Evolutionary conservation across 2,113 vertebrate species (phyloP).

Genomic region (Austrofundulus limnaeus): DNA sequence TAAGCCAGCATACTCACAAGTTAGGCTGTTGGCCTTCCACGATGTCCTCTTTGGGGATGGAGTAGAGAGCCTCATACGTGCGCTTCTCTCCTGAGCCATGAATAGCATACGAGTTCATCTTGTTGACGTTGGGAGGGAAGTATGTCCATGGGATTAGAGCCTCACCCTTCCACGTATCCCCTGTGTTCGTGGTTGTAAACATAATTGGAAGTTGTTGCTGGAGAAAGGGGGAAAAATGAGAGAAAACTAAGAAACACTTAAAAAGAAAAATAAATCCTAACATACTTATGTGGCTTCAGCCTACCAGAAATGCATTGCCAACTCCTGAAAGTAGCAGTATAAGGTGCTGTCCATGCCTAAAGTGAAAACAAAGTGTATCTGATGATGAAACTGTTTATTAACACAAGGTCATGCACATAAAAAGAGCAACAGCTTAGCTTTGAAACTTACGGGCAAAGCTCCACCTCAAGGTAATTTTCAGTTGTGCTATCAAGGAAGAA

Average conservation of each 20-base stretch:
- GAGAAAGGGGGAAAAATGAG: constrained; percentile 19
- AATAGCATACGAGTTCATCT: constrained; percentile 81
- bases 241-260: not conserved
- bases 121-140: constrained; percentile 78
- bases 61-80: constrained; percentile 76
- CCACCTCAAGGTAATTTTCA: constrained; percentile 90
- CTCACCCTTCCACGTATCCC: constrained; percentile 68
- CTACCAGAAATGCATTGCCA: constrained; percentile 18
- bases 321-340: constrained; percentile 86
- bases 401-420: not conserved
- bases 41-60: constrained; percentile 68
- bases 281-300: not conserved
- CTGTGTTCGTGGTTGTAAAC: constrained; percentile 65
- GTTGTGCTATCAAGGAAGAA: constrained; percentile 88
- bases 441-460: constrained; percentile 90
- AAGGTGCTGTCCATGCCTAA: constrained; percentile 91
- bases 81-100: constrained; percentile 71
- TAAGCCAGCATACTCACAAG: constrained; percentile 70
- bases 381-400: not conserved
- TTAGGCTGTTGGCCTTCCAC: constrained; percentile 67
- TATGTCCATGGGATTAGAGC: constrained; percentile 73
- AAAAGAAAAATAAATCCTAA: not conserved
- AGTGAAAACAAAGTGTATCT: not conserved
- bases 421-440: not conserved
- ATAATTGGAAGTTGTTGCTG: constrained; percentile 80